These are phyloP conservation scores for Grallaria varia DNA, from an alignment of 2,113 vertebrate genomes.

Conservation along the genomic window DNA sequence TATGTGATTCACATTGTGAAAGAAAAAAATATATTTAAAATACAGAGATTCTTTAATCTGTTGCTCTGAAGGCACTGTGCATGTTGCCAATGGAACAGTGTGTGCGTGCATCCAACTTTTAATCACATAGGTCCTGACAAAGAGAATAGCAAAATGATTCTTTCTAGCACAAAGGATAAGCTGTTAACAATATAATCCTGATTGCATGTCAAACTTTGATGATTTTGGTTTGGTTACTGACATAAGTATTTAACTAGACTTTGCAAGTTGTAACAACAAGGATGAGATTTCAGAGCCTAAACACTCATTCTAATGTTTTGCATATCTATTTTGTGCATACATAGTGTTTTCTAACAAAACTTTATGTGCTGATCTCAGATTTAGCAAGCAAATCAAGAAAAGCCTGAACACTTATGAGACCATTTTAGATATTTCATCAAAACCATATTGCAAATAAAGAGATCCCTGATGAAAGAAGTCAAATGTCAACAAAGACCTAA, in stretches of 20 bases:
- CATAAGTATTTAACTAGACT: slow-evolving; percentile 2
- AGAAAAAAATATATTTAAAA: slow-evolving; percentile 42
- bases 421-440: not conserved
- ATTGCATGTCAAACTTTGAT: slow-evolving; percentile 11
- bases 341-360: not conserved
- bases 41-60: slow-evolving; percentile 55
- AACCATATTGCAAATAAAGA: not conserved
- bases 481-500: not conserved
- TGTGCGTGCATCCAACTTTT: not conserved
- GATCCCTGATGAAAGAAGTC: not conserved
- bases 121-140: slow-evolving; percentile 46
- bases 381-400: not conserved
- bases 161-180: not conserved
- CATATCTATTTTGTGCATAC: not conserved
- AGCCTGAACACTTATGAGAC: not conserved
- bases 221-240: not conserved
- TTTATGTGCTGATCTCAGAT: not conserved
- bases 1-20: slow-evolving; percentile 45
- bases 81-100: not conserved
- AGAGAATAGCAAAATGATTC: not conserved
- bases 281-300: not conserved
- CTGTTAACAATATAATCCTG: slow-evolving; percentile 35
- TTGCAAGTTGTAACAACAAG: not conserved
- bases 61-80: slow-evolving; percentile 20
- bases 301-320: not conserved